These are phyloP conservation scores for Centropus unirufus DNA, from an alignment of 2,113 vertebrate genomes.

Conservation along the genomic window DNA sequence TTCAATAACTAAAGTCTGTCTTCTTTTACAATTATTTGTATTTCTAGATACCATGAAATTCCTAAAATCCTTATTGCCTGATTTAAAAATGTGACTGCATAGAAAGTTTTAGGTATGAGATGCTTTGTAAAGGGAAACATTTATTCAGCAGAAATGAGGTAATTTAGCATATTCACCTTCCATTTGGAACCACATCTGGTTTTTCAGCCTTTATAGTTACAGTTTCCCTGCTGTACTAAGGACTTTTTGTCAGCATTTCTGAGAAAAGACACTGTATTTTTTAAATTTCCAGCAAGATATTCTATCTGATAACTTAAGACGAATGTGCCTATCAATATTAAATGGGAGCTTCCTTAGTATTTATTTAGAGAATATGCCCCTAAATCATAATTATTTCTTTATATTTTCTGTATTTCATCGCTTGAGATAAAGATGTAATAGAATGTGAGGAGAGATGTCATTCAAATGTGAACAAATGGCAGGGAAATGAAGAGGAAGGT, in stretches of 20 bases:
- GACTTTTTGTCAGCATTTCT: not conserved
- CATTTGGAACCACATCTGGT: not conserved
- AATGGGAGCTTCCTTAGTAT: not conserved
- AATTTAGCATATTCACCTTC: not conserved
- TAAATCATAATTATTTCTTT: not conserved
- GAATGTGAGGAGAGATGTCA: not conserved
- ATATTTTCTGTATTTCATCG: not conserved
- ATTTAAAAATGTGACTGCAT: slow-evolving; percentile 50
- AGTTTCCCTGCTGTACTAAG: not conserved
- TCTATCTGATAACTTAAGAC: not conserved
- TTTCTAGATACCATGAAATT: slow-evolving; percentile 67
- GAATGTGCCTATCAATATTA: not conserved
- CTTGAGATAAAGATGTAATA: not conserved
- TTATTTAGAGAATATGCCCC: not conserved
- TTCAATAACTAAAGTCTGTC: slow-evolving; percentile 45
- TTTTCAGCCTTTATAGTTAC: not conserved
- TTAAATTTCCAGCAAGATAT: not conserved
- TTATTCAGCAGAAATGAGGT: not conserved
- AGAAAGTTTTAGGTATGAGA: slow-evolving; percentile 19
- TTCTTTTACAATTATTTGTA: slow-evolving; percentile 48
- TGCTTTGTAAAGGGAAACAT: slow-evolving; percentile 33
- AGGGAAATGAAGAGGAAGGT: not conserved
- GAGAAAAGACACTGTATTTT: not conserved
- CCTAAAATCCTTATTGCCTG: slow-evolving; percentile 57
- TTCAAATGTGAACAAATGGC: not conserved